Conservation (phyloP, 2,113 vertebrate species). For the Mobula hypostoma region DNA sequence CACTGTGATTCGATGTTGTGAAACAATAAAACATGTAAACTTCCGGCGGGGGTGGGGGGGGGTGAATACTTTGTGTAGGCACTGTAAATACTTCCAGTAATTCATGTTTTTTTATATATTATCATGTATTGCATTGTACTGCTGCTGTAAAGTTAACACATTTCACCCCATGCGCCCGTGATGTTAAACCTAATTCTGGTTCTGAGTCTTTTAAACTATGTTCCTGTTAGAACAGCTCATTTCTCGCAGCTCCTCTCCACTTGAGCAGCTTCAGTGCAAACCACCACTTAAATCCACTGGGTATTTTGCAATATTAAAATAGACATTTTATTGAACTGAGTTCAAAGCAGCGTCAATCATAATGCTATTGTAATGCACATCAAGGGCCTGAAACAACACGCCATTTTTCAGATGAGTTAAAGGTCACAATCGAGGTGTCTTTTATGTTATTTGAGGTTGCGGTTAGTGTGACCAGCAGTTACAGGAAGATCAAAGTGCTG, state of each 20-base stretch:
- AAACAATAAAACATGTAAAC: too few species aligned
- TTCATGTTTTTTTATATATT: too few species aligned
- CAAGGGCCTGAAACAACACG: background rate
- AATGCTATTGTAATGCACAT: background rate
- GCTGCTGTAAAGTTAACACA: too few species aligned
- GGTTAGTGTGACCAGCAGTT: background rate
- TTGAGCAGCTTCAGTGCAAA: background rate
- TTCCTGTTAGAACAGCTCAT: background rate
- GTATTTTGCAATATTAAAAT: background rate
- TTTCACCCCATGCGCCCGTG: too few species aligned
- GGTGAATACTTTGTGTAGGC: too few species aligned
- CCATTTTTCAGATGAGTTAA: background rate
- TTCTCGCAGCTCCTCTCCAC: background rate
- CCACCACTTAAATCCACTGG: background rate
- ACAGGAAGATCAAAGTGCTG: background rate
- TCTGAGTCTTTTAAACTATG: background rate
- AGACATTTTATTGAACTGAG: background rate
- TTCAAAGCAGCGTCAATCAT: background rate
- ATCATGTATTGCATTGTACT: too few species aligned
- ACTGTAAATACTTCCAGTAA: too few species aligned
- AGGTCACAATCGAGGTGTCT: background rate
- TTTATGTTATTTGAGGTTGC: background rate
- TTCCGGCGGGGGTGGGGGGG: too few species aligned
- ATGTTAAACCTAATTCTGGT: too few species aligned
- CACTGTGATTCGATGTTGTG: too few species aligned